Conservation (phyloP, 2,888 invertebrate species). For the Archips xylosteana region DNA sequence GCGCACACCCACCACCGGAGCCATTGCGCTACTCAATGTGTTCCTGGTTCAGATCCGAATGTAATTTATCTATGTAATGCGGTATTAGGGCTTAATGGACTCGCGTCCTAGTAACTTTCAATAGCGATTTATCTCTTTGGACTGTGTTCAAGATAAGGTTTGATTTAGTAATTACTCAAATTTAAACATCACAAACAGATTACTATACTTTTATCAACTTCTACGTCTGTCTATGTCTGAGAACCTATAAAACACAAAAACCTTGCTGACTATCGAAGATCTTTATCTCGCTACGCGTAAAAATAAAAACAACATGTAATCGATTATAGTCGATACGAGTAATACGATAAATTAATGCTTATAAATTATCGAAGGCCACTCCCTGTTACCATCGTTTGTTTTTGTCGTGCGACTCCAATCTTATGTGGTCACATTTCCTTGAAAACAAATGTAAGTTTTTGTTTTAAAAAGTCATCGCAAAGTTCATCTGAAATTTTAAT, state of each 20-base stretch:
- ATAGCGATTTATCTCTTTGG: too few species aligned
- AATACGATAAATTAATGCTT: conserved; percentile 8
- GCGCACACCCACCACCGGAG: too few species aligned
- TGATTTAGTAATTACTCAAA: too few species aligned
- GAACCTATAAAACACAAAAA: not conserved
- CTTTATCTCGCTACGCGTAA: not conserved
- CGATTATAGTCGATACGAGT: conserved; percentile 8
- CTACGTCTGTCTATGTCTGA: not conserved
- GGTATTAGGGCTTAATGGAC: too few species aligned
- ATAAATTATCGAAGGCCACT: conserved; percentile 6
- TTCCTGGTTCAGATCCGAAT: too few species aligned
- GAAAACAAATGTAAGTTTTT: not conserved
- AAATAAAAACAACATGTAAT: not conserved
- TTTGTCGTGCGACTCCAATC: not conserved
- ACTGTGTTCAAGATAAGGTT: too few species aligned
- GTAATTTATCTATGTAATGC: too few species aligned
- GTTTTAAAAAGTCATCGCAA: too few species aligned
- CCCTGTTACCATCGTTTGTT: not conserved
- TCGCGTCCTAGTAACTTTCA: too few species aligned
- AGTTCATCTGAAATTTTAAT: too few species aligned
- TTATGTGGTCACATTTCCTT: not conserved
- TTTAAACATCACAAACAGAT: not conserved
- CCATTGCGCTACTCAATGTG: too few species aligned
- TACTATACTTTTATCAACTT: not conserved
- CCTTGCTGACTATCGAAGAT: not conserved